Percentiles rank a stretch among this genome's conserved stretches.
These are phyloP conservation scores for Anser cygnoides DNA, from an alignment of 2,113 vertebrate genomes.

Conservation along the genomic window DNA sequence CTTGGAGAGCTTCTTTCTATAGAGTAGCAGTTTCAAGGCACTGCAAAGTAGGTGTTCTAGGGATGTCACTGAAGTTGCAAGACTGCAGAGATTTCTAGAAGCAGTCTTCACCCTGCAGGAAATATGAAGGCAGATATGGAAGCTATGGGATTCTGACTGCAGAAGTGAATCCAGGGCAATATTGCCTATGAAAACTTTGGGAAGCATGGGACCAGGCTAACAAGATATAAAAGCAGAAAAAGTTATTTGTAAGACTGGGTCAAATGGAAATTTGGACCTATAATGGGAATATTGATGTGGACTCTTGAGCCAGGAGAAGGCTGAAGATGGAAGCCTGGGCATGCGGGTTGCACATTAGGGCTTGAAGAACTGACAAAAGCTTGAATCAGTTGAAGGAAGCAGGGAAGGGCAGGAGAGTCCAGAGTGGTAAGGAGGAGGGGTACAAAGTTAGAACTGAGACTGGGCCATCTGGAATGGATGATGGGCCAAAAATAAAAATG, in stretches of 20 bases:
- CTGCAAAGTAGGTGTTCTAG: not conserved
- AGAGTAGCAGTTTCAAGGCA: not conserved
- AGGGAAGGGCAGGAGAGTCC: not conserved
- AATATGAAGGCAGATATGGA: not conserved
- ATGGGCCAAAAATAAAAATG: not conserved
- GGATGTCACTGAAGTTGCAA: not conserved
- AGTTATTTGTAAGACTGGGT: not conserved
- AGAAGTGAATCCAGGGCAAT: not conserved
- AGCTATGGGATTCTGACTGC: not conserved
- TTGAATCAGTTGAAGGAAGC: not conserved
- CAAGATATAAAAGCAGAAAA: not conserved
- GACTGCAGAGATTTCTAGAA: not conserved
- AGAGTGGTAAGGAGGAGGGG: not conserved
- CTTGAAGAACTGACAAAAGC: not conserved
- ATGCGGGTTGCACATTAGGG: not conserved
- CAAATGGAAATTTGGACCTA: not conserved
- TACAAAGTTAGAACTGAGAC: not conserved
- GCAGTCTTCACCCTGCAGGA: not conserved
- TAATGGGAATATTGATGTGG: not conserved
- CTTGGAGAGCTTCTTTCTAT: not conserved
- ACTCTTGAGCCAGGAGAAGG: not conserved
- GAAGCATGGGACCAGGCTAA: not conserved
- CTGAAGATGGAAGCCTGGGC: not conserved
- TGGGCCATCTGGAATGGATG: fast-evolving
- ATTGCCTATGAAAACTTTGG: not conserved